Conservation (phyloP, 2,888 invertebrate genomes). For the Adineta ricciae region DNA sequence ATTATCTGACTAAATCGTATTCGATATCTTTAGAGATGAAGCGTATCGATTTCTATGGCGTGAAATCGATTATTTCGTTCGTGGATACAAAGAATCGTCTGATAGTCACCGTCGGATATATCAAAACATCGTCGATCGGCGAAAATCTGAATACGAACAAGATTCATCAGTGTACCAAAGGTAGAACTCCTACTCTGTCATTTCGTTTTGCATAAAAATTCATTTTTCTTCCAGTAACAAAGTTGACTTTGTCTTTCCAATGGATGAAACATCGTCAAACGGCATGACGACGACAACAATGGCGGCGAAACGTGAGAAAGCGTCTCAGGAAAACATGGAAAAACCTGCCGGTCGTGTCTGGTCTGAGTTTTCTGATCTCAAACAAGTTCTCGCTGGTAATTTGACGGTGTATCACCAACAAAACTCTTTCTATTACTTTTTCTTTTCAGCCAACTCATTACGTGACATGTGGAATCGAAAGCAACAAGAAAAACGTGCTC, state of each 20-base stretch:
- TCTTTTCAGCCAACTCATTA: neutral
- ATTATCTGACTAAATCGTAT: too few relatives aligned
- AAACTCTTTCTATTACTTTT: neutral
- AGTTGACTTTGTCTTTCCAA: neutral
- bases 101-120: constrained; percentile 59
- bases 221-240: neutral
- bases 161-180: neutral
- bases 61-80: constrained; percentile 72
- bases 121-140: neutral
- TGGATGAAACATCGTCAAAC: neutral
- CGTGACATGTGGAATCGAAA: constrained; percentile 13
- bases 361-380: constrained; percentile 1
- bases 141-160: neutral
- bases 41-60: constrained; percentile 81
- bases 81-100: constrained; percentile 64
- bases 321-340: neutral
- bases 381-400: neutral
- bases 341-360: neutral
- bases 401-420: neutral
- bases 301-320: neutral
- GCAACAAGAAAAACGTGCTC: constrained; percentile 17
- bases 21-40: constrained; percentile 60
- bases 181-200: neutral
- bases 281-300: neutral
- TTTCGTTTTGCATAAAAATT: too few relatives aligned